Percentiles rank a stretch among this genome's conserved stretches.
Evolutionary conservation across 2,113 vertebrate species (phyloP).

Genomic region (Proterorhinus semilunaris): DNA sequence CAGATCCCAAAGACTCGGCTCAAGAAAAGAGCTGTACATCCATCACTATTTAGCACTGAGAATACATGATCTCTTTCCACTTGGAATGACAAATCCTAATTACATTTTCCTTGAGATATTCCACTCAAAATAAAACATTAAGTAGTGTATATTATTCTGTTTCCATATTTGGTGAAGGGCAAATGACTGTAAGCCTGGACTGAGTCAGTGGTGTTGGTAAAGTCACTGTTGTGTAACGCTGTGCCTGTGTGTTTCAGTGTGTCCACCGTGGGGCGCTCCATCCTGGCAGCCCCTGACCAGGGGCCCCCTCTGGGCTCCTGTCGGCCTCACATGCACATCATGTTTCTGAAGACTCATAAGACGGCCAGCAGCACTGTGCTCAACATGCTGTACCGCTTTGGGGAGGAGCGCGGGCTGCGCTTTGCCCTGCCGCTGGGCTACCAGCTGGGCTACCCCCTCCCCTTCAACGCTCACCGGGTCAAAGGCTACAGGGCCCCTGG

Average conservation of each 20-base stretch:
- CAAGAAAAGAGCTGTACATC: no score
- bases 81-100: no score
- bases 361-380: slow-evolving; percentile 92
- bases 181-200: no score
- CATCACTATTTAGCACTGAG: no score
- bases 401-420: slow-evolving; percentile 77
- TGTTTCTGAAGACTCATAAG: slow-evolving; percentile 94
- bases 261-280: slow-evolving; percentile 59
- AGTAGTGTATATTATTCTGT: no score
- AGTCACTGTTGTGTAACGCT: neutral
- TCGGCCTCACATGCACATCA: slow-evolving; percentile 77
- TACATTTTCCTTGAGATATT: no score
- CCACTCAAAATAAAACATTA: no score
- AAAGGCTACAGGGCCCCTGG: slow-evolving; percentile 80
- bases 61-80: no score
- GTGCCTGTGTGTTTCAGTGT: slow-evolving; percentile 45
- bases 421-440: slow-evolving; percentile 87
- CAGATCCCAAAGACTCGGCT: no score
- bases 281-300: slow-evolving; percentile 67
- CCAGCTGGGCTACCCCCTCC: slow-evolving; percentile 87
- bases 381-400: slow-evolving; percentile 89
- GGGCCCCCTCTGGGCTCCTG: slow-evolving; percentile 75
- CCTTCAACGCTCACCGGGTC: slow-evolving; percentile 83
- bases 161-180: no score
- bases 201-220: no score